phyloP scores from a whole-genome alignment of 2,888 invertebrate genomes.

The Sesamia inferens region DNA sequence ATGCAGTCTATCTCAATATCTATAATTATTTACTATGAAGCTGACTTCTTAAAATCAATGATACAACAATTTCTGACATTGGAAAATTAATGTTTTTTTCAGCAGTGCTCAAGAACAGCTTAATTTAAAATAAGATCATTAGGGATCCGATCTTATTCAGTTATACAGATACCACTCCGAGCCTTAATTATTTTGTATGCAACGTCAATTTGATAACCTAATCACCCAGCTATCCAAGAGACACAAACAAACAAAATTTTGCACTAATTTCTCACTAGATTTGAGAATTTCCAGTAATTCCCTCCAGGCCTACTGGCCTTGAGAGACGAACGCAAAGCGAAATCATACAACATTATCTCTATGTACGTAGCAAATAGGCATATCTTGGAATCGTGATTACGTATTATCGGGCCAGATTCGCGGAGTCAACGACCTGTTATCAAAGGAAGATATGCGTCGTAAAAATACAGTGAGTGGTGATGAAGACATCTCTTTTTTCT shows the following conservation, averaged over 20 bases:
- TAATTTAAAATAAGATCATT: background rate
- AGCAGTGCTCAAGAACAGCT: background rate
- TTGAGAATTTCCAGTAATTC: conserved; percentile 25
- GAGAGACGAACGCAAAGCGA: conserved; percentile 41
- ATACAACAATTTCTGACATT: background rate
- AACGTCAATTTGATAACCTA: conserved; percentile 47
- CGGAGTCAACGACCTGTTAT: conserved; percentile 67
- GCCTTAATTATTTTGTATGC: conserved; percentile 25
- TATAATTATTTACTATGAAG: background rate
- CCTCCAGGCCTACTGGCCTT: conserved; percentile 39
- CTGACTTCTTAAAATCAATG: background rate
- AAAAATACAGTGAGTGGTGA: conserved; percentile 50
- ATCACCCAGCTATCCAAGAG: conserved; percentile 45
- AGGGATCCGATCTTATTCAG: background rate
- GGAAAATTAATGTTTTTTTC: background rate
- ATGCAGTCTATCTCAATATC: background rate
- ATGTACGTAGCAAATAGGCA: conserved; percentile 49
- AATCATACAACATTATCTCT: conserved; percentile 48
- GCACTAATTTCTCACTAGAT: conserved; percentile 24
- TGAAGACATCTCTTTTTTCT: conserved; percentile 58
- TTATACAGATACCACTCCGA: background rate
- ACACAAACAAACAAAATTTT: conserved; percentile 28
- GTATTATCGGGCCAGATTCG: conserved; percentile 61
- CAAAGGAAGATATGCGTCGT: conserved; percentile 43
- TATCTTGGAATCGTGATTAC: conserved; percentile 62